phyloP scores from a whole-genome alignment of 2,797 vertebrate genomes.

The Pangasius djambal region DNA sequence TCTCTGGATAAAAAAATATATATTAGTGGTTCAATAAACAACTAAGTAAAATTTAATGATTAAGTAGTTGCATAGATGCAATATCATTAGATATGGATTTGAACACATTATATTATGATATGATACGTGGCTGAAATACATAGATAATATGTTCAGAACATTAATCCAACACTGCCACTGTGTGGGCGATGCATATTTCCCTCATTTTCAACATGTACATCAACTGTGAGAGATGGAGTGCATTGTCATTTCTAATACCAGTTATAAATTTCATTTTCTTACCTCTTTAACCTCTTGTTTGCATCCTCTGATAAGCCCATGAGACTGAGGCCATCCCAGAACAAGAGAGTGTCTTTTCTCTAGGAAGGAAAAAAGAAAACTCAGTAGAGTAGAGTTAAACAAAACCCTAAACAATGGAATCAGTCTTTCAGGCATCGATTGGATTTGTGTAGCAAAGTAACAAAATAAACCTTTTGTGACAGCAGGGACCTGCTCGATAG shows the following conservation, averaged over 20 bases:
- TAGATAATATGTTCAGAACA: neutral
- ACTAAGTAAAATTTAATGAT: neutral
- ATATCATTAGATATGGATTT: neutral
- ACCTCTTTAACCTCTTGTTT: constrained; percentile 61
- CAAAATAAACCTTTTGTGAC: constrained; percentile 17
- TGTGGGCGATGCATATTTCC: constrained; percentile 29
- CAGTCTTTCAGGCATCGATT: neutral
- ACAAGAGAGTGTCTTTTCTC: constrained; percentile 39
- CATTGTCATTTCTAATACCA: neutral
- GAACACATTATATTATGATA: neutral
- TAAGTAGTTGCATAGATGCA: neutral
- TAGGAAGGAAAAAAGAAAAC: constrained; percentile 41
- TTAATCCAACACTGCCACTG: constrained; percentile 42
- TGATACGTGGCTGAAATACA: neutral
- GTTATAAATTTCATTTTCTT: constrained; percentile 15
- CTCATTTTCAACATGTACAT: neutral
- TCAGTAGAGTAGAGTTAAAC: constrained; percentile 4
- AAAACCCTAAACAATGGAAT: neutral
- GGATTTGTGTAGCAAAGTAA: neutral
- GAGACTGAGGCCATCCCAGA: constrained; percentile 22
- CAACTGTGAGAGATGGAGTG: neutral
- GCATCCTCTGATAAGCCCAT: constrained; percentile 45
- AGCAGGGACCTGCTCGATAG: constrained; percentile 41
- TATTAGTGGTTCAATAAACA: neutral
- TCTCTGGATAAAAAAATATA: no score